These are phyloP conservation scores for Listronotus bonariensis DNA, from an alignment of 1,140 invertebrate genomes.

Conservation along the genomic window DNA sequence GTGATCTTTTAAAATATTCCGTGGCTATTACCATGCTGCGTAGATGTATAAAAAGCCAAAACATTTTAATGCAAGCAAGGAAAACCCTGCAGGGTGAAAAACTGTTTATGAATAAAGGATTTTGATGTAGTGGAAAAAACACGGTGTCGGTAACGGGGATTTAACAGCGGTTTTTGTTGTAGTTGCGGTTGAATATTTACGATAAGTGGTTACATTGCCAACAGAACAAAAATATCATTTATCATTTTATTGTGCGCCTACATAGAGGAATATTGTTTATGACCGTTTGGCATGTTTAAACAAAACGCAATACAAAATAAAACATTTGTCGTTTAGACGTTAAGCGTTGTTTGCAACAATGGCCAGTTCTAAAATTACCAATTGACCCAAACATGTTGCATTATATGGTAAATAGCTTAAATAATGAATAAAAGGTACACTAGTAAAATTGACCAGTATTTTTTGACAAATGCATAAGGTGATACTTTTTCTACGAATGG, in stretches of 20 bases:
- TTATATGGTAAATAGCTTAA: no score
- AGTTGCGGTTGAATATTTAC: slow-evolving; percentile 26
- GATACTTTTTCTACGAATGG: no score
- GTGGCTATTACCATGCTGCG: no score
- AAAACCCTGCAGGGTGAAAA: slow-evolving; percentile 32
- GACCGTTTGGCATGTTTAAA: not conserved
- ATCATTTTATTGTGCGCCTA: slow-evolving; percentile 16
- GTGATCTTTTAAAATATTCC: no score
- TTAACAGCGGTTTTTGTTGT: slow-evolving; percentile 33
- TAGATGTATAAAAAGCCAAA: not conserved
- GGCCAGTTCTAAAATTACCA: no score
- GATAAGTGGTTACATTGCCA: slow-evolving; percentile 30
- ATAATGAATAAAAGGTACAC: no score
- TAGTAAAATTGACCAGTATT: no score
- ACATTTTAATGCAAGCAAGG: slow-evolving; percentile 2
- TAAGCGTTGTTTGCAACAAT: no score
- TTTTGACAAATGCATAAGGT: no score
- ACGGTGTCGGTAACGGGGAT: slow-evolving; percentile 14
- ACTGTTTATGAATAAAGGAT: slow-evolving; percentile 36
- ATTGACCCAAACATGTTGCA: not conserved
- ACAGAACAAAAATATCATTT: slow-evolving; percentile 20
- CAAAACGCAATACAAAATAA: not conserved
- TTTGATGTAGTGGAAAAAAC: slow-evolving; percentile 35
- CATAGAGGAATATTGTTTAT: slow-evolving; percentile 14
- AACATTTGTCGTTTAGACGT: no score